These are phyloP conservation scores for Coendou prehensilis DNA, from an alignment of 2,797 vertebrate genomes.

Conservation along the genomic window DNA sequence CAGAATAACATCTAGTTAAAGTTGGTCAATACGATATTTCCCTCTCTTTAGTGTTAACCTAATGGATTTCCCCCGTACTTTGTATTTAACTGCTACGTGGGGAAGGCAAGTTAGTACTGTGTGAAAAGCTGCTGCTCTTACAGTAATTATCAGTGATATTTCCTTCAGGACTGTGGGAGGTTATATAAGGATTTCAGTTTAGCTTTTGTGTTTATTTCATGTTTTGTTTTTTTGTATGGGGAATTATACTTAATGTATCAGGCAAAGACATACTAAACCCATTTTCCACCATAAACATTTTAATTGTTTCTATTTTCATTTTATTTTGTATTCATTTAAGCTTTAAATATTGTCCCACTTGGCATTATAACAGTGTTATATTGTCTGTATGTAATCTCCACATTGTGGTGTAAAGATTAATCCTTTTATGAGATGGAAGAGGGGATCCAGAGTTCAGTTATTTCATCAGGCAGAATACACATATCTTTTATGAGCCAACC, in stretches of 20 bases:
- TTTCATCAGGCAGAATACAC: background rate
- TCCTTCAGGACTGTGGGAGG: background rate
- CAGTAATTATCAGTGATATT: background rate
- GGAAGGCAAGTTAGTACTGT: background rate
- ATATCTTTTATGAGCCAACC: background rate
- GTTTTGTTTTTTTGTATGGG: background rate
- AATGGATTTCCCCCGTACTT: background rate
- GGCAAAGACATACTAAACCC: background rate
- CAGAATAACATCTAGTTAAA: conserved; percentile 25
- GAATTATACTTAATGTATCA: background rate
- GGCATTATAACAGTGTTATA: background rate
- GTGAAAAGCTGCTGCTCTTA: background rate
- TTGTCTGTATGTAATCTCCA: background rate
- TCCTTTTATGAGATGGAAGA: background rate
- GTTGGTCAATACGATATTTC: conserved; percentile 31
- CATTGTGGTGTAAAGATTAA: background rate
- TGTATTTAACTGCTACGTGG: background rate
- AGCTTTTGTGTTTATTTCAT: background rate
- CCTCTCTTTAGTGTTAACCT: background rate
- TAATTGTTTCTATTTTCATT: conserved; percentile 25
- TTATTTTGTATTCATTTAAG: background rate
- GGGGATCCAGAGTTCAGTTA: background rate
- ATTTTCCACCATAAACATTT: background rate
- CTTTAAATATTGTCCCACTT: background rate
- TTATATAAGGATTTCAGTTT: background rate